These are phyloP conservation scores for Danaus plexippus DNA, from an alignment of 1,140 invertebrate genomes.

Conservation along the genomic window DNA sequence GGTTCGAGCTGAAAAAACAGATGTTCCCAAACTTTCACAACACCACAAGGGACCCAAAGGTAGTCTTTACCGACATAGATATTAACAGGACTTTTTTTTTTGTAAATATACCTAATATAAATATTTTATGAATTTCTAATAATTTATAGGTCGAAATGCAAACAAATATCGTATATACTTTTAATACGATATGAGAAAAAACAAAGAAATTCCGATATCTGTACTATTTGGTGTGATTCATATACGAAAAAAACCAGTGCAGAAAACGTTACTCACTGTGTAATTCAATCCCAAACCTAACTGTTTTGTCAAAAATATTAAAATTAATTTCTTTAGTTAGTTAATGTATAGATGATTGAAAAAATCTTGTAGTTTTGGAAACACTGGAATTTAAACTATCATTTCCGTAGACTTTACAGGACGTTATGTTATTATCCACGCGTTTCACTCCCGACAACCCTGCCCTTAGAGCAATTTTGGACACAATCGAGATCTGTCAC, in stretches of 20 bases:
- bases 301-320: no score
- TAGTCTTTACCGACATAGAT: no score
- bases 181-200: no score
- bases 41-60: no score
- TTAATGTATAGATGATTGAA: no score
- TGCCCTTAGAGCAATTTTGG: conserved; percentile 52
- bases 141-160: conserved; percentile 25
- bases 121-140: conserved; percentile 28
- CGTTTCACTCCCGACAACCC: conserved; percentile 39
- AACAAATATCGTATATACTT: conserved; percentile 9
- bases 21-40: conserved; percentile 29
- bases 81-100: background rate
- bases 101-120: background rate
- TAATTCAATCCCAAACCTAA: no score
- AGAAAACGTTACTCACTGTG: no score
- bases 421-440: conserved; percentile 56
- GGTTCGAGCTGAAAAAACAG: conserved; percentile 29
- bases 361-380: no score
- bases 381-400: conserved; percentile 8
- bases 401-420: conserved; percentile 44
- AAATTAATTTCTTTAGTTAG: no score
- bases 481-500: conserved; percentile 58
- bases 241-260: no score
- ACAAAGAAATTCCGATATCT: no score
- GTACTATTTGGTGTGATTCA: no score